Evolutionary conservation across 2,888 invertebrate genomes (phyloP), one percentile per base, ranked within the genome.

Genomic region (Emmelina monodactyla): DNA sequence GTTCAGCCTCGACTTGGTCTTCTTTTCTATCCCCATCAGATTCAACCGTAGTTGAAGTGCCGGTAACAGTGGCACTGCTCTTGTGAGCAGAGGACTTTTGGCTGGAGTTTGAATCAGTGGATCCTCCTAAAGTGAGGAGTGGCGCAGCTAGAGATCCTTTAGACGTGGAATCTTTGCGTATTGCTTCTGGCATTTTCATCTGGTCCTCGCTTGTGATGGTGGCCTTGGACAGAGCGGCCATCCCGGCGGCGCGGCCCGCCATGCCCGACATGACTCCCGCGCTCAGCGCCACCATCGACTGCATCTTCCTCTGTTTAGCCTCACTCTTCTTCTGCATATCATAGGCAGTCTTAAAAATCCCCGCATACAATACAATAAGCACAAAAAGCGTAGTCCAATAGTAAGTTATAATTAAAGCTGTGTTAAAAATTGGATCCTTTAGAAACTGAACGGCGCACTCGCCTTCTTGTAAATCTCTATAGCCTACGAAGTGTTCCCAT

Each of bases 321-420:
- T 96, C 94, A 50, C 97, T 94, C 61, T 96, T 95, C 63, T 94
- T 93, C 64, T 97, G 97, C 92, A 98, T 94, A 50, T 94, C 93
- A 59, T 96, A 94, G 4, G 97, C 98, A 25, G 96, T 97, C 62
- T 94, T 93, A 67, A 97, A 98, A 55, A 98, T 98, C 7, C 97
- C 97, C 32, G 93, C 94, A 64, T 99, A 99, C 7, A 99, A 83
- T 38, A 94, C 88, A 60, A 97, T 94, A 42, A 99, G 85, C 28
- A 99, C 95, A 37, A 96, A 88, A 19, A 99, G 80, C 0, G 99
- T 99, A 29, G 92, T 94, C 97, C 97, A 99, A 64, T 96, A 98
- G 68, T 98, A 98, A 32, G 91, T 92, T 51, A 98, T 94, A 37
- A 97, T 97, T 38, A 98, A 84, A 33, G 97, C 92, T 46, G 97